Percentiles rank a stretch among this genome's conserved stretches.
Conservation (phyloP, 2,888 invertebrate species). For the Tortrix viridana region DNA sequence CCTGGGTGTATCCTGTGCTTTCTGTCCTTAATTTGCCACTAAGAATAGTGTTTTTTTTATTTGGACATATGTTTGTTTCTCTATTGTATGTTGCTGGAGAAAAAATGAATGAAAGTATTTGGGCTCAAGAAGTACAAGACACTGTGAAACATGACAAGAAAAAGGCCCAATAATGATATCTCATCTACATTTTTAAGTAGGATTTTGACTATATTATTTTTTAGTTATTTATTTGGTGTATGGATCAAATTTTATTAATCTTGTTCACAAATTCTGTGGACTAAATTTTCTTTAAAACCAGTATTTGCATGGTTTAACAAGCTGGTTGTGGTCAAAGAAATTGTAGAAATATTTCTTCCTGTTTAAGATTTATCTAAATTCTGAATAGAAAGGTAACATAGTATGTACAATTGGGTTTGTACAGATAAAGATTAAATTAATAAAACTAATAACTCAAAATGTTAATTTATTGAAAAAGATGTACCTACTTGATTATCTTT, state of each 20-base stretch:
- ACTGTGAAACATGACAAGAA: slow-evolving; percentile 78
- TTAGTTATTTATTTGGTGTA: not conserved
- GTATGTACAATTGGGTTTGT: no score
- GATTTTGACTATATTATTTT: not conserved
- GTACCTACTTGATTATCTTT: no score
- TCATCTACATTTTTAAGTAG: not conserved
- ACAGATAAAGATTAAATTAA: no score
- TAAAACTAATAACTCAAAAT: no score
- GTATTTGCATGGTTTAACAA: slow-evolving; percentile 3
- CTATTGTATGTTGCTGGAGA: slow-evolving; percentile 90
- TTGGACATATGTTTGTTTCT: slow-evolving; percentile 84
- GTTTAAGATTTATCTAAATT: no score
- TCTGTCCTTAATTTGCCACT: slow-evolving; percentile 89
- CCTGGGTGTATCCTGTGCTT: slow-evolving; percentile 97
- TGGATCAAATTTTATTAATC: no score
- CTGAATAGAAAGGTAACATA: no score
- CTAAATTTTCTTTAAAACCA: not conserved
- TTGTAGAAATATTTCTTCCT: slow-evolving; percentile 34
- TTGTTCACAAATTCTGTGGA: no score
- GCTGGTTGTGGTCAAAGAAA: slow-evolving; percentile 41
- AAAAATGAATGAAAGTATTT: slow-evolving; percentile 87
- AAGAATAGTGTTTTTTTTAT: slow-evolving; percentile 89
- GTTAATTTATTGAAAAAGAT: no score
- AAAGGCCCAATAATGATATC: slow-evolving; percentile 68
- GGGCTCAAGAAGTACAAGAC: slow-evolving; percentile 87